phyloP scores from a whole-genome alignment of 2,797 vertebrate species.

The Natrix natrix region DNA sequence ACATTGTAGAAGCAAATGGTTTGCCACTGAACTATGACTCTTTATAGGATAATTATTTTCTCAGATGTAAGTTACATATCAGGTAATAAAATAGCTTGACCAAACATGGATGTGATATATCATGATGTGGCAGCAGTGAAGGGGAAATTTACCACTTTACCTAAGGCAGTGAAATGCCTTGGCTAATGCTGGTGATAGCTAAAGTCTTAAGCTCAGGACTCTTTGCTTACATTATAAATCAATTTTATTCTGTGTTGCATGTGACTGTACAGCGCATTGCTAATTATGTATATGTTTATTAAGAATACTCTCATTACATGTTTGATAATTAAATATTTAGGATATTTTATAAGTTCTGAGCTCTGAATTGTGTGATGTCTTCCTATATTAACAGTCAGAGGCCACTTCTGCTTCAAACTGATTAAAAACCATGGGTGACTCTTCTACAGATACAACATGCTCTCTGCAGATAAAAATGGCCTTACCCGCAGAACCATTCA shows the following conservation, averaged over 20 bases:
- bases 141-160: neutral
- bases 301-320: neutral
- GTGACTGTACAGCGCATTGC: neutral
- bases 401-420: neutral
- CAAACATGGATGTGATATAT: neutral
- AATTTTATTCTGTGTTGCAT: neutral
- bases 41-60: neutral
- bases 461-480: constrained; percentile 3
- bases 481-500: neutral
- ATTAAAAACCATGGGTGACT: neutral
- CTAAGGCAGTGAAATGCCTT: neutral
- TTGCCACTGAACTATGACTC: neutral
- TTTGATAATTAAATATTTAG: neutral
- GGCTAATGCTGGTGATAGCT: neutral
- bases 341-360: neutral
- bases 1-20: neutral
- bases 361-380: neutral
- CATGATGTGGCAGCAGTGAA: neutral
- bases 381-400: neutral
- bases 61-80: neutral
- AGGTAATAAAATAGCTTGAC: neutral
- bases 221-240: neutral
- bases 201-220: neutral
- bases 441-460: neutral
- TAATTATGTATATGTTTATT: neutral